Conservation (phyloP, 2,797 vertebrate species). For the Cossypha caffra region DNA sequence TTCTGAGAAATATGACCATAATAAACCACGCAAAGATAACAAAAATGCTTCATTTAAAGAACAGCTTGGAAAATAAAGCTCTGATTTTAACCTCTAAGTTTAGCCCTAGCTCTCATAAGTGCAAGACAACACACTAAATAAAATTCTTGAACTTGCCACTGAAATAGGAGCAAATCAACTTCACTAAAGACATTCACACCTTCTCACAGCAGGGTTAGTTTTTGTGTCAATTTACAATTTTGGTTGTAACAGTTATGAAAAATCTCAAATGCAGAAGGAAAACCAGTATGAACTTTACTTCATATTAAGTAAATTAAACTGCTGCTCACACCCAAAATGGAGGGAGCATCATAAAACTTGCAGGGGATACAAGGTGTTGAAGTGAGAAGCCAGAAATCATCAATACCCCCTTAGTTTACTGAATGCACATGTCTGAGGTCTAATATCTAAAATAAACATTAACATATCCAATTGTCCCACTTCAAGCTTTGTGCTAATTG, state of each 20-base stretch:
- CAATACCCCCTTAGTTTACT: neutral
- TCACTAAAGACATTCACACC: neutral
- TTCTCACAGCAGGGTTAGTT: neutral
- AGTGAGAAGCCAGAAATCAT: neutral
- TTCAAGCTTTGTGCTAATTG: neutral
- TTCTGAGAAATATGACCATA: neutral
- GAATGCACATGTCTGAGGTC: neutral
- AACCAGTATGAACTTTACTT: neutral
- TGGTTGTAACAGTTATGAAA: neutral
- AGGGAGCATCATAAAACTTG: neutral
- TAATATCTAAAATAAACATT: neutral
- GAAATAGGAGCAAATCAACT: neutral
- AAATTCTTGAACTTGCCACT: neutral
- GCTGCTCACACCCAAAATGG: neutral
- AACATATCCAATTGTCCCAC: neutral
- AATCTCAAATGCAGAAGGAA: neutral
- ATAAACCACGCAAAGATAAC: neutral
- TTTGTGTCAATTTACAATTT: neutral
- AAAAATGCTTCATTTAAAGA: neutral
- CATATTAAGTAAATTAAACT: fast-evolving
- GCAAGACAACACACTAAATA: neutral
- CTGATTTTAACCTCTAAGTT: neutral
- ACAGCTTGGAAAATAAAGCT: neutral
- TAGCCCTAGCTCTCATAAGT: neutral
- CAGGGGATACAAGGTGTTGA: neutral